Evolutionary conservation across 2,888 invertebrate genomes (phyloP).

Genomic region (Anthrax anthrax): DNA sequence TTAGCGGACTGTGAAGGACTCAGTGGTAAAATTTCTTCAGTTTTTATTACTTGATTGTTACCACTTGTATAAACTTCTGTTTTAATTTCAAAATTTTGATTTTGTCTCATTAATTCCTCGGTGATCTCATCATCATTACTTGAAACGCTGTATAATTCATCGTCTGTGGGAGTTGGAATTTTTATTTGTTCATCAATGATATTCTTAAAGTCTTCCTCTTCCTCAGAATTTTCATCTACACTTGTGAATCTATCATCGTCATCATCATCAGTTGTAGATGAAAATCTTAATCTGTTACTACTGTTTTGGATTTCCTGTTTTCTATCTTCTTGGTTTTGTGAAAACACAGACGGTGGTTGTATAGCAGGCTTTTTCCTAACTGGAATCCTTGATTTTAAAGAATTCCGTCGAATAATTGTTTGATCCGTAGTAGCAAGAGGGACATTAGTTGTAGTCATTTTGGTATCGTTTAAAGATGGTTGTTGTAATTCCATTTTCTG

Average conservation of each 20-base stretch:
- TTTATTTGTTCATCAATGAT: slow-evolving; percentile 5
- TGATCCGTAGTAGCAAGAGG: no score
- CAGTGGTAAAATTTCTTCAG: slow-evolving; percentile 2
- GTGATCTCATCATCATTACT: not conserved
- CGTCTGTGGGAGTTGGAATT: not conserved
- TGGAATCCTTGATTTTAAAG: not conserved
- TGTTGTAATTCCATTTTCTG: no score
- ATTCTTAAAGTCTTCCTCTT: slow-evolving; percentile 14
- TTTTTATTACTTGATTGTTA: slow-evolving; percentile 1
- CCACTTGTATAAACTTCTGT: no score
- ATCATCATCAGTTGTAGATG: no score
- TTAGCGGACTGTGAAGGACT: slow-evolving; percentile 1
- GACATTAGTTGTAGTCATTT: no score
- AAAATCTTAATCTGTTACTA: not conserved
- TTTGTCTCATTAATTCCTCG: not conserved
- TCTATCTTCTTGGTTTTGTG: no score
- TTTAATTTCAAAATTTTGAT: not conserved
- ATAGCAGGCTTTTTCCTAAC: not conserved
- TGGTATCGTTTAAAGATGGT: no score
- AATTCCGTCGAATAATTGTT: no score
- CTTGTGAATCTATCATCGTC: slow-evolving; percentile 16
- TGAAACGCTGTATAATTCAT: not conserved
- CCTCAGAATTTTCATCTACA: slow-evolving; percentile 20
- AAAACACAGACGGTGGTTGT: no score
- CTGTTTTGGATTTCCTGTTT: not conserved